These are phyloP conservation scores for Bombus balteatus DNA, from an alignment of 1,140 invertebrate genomes.

Conservation along the genomic window DNA sequence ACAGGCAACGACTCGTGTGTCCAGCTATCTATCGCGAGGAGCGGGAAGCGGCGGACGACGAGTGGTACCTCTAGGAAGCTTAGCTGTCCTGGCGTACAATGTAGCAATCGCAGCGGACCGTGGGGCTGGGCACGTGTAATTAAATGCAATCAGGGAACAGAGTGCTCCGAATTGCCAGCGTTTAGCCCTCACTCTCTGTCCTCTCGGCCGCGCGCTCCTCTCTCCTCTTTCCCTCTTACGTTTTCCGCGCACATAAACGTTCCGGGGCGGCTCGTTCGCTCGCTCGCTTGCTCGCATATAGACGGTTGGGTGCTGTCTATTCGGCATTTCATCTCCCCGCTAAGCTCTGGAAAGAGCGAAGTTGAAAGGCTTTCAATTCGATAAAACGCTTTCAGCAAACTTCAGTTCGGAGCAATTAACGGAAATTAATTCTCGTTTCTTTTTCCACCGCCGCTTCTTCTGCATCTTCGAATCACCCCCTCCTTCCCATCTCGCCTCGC, in stretches of 20 bases:
- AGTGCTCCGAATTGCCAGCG: slow-evolving; percentile 78
- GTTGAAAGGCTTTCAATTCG: slow-evolving; percentile 74
- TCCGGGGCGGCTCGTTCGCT: background rate
- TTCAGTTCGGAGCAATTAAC: slow-evolving; percentile 77
- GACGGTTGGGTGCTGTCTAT: slow-evolving; percentile 58
- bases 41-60: background rate
- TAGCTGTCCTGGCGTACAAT: slow-evolving; percentile 71
- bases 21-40: slow-evolving; percentile 40
- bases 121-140: slow-evolving; percentile 75
- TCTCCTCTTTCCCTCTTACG: slow-evolving; percentile 47
- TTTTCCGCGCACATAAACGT: slow-evolving; percentile 44
- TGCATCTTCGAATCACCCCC: background rate
- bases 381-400: slow-evolving; percentile 74
- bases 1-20: slow-evolving; percentile 16
- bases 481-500: background rate
- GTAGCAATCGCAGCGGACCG: slow-evolving; percentile 72
- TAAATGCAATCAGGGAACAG: slow-evolving; percentile 81
- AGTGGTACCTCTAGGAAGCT: slow-evolving; percentile 57
- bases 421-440: slow-evolving; percentile 76
- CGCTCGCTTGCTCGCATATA: slow-evolving; percentile 6
- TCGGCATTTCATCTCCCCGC: slow-evolving; percentile 67
- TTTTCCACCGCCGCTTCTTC: slow-evolving; percentile 56
- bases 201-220: slow-evolving; percentile 2
- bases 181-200: slow-evolving; percentile 72
- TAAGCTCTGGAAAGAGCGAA: slow-evolving; percentile 60